A percentile compares a stretch with the other conserved stretches of the same genome.
These are phyloP conservation scores for Spea hammondii DNA, from an alignment of 2,797 vertebrate genomes.

Conservation along the genomic window DNA sequence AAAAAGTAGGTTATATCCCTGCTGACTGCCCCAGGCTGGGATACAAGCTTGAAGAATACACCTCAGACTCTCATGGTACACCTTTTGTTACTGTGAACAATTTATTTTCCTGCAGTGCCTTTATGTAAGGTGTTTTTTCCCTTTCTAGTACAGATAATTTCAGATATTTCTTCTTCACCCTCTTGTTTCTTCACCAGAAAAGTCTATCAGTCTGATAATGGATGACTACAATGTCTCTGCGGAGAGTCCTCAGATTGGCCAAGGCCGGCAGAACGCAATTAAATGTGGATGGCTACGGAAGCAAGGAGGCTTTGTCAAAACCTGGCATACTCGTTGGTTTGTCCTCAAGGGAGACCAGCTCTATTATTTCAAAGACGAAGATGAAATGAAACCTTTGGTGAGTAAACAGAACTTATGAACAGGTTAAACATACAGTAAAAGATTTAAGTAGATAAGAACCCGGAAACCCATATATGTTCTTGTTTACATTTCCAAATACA, in stretches of 20 bases:
- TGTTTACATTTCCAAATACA: too few species aligned
- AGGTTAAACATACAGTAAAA: slow-evolving; percentile 23
- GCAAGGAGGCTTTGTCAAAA: slow-evolving; percentile 98
- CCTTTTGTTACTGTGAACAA: fast-evolving
- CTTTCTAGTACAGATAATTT: slow-evolving; percentile 21
- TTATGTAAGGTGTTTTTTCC: not conserved
- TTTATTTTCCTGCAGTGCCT: slow-evolving; percentile 44
- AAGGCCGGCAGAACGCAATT: slow-evolving; percentile 65
- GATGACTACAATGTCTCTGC: slow-evolving; percentile 77
- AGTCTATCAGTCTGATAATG: slow-evolving; percentile 69
- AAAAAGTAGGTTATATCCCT: slow-evolving; percentile 32
- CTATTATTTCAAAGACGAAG: slow-evolving; percentile 95
- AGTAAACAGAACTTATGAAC: slow-evolving; percentile 59
- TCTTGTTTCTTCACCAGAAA: slow-evolving; percentile 61
- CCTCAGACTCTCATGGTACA: slow-evolving; percentile 27
- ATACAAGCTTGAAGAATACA: slow-evolving; percentile 41
- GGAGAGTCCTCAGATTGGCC: slow-evolving; percentile 65
- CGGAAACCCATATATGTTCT: too few species aligned
- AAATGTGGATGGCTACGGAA: slow-evolving; percentile 95
- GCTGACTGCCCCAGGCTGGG: slow-evolving; percentile 28
- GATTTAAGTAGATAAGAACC: not conserved
- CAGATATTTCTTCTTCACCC: slow-evolving; percentile 30
- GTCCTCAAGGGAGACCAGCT: slow-evolving; percentile 95
- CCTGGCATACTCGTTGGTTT: slow-evolving; percentile 98
- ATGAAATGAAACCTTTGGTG: slow-evolving; percentile 94